Percentiles rank a stretch among this genome's conserved stretches.
These are phyloP conservation scores for Protophormia terraenovae DNA, from an alignment of 2,888 invertebrate genomes.

Conservation along the genomic window DNA sequence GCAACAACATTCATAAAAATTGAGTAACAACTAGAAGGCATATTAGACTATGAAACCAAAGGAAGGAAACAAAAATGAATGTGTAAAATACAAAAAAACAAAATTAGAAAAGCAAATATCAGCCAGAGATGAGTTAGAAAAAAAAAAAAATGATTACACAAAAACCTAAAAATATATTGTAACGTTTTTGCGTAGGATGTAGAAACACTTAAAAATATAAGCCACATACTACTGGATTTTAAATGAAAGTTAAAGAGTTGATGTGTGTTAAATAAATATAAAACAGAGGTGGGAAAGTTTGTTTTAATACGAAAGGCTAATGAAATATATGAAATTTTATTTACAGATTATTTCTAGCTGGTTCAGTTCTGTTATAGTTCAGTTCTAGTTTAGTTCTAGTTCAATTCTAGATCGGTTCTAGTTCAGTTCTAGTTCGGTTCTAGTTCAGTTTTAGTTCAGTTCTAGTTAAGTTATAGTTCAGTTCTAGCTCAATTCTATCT, in stretches of 20 bases:
- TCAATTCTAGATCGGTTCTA: too few species aligned
- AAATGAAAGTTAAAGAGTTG: neutral
- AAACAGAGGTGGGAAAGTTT: neutral
- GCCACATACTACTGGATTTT: neutral
- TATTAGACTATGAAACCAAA: slow-evolving; percentile 34
- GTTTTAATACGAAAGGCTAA: too few species aligned
- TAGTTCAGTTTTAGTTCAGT: too few species aligned
- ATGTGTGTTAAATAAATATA: neutral
- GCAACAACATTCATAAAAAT: slow-evolving; percentile 29
- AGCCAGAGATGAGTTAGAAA: slow-evolving; percentile 33
- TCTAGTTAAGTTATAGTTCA: too few species aligned
- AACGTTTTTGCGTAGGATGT: neutral
- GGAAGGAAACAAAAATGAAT: slow-evolving; percentile 73
- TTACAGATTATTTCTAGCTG: too few species aligned
- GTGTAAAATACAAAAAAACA: slow-evolving; percentile 48
- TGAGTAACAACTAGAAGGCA: neutral
- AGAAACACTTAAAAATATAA: slow-evolving; percentile 12
- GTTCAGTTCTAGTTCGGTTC: too few species aligned
- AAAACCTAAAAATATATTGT: neutral
- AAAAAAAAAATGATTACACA: slow-evolving; percentile 16
- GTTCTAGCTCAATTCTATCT: too few species aligned
- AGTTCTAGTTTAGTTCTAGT: neutral
- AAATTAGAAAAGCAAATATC: slow-evolving; percentile 55
- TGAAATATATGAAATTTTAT: too few species aligned
- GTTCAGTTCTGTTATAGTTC: too few species aligned